These are phyloP conservation scores for Cygnus atratus DNA, from an alignment of 2,113 vertebrate genomes.

Conservation along the genomic window DNA sequence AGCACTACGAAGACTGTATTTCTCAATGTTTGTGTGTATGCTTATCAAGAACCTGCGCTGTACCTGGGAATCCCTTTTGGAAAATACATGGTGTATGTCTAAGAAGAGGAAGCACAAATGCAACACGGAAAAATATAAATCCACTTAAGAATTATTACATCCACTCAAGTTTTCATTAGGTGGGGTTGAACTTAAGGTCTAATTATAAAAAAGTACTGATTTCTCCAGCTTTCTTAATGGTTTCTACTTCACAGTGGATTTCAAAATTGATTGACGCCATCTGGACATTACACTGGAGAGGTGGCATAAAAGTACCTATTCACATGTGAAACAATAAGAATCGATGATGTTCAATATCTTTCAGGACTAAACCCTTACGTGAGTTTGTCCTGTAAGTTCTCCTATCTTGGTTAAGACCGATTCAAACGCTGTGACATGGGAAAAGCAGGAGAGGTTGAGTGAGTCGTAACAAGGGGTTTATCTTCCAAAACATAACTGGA, in stretches of 20 bases:
- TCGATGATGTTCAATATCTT: background rate
- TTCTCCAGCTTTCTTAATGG: background rate
- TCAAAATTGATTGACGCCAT: background rate
- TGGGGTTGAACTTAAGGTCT: background rate
- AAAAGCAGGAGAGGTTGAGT: background rate
- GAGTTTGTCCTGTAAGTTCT: background rate
- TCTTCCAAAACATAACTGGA: background rate
- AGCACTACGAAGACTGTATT: background rate
- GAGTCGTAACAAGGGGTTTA: background rate
- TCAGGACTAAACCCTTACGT: background rate
- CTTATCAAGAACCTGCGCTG: background rate
- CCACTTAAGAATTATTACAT: background rate
- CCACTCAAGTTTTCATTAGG: background rate
- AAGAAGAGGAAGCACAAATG: background rate
- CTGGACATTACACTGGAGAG: background rate
- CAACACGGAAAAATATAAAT: background rate
- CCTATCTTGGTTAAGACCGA: rapidly evolving
- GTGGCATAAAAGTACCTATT: background rate
- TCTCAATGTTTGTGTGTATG: background rate
- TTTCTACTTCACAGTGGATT: background rate
- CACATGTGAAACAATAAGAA: background rate
- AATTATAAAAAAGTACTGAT: background rate
- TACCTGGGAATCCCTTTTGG: background rate
- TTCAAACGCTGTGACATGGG: background rate
- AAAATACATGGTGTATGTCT: background rate